Base-by-base conservation (phyloP, 2,113 vertebrate genomes). In the Hassar affinis region DNA sequence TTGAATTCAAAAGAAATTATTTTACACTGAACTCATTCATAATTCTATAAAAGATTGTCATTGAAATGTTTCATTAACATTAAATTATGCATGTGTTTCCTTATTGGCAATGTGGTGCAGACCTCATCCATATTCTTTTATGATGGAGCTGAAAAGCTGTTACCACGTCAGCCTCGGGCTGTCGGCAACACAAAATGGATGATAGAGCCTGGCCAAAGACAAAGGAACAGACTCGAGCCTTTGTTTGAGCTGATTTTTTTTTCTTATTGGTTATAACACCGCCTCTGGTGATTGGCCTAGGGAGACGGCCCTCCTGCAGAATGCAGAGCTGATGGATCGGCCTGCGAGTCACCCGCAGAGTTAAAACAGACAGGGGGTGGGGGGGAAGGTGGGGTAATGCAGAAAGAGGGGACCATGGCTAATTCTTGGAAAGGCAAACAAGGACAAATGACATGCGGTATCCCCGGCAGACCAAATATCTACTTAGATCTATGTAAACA, bases 201-300 rank as follows among this genome's bases (percentile, higher is more conserved):
- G 72, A 52, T 51, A 6, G 57, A 83, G 47, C 12, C 33, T 77
- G 59, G 69, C 72, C 81, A 79, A 82, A 86, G 78, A 86, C 64
- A 72, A 78, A 82, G 75, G 69, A 83, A 56, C 57, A 86, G 56
- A 83, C 54, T 30, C 45, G 17, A 51, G 56, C 54, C 80, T 86
- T 86, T 83, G 75, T 82, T 72, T 79, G 38, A 61, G 52, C 52
- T n/a, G 57, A 9, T 15, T 82, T 75, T 78, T 76, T 54, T 82
- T 68, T 22, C n/a, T 25, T 75, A 61, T 64, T 52, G 69, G 47
- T 80, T 66, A 51, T 62, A 30, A 69, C 84, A 61, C 64, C 11
- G 30, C 74, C 54, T 78, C 10, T 71, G 51, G 61, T 71, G 84
- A 78, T 69, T 68, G 79, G 80, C 74, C 71, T 12, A 25, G 66